Base-by-base conservation (phyloP, 2,888 invertebrate species). In the Hyposoter didymator region DNA sequence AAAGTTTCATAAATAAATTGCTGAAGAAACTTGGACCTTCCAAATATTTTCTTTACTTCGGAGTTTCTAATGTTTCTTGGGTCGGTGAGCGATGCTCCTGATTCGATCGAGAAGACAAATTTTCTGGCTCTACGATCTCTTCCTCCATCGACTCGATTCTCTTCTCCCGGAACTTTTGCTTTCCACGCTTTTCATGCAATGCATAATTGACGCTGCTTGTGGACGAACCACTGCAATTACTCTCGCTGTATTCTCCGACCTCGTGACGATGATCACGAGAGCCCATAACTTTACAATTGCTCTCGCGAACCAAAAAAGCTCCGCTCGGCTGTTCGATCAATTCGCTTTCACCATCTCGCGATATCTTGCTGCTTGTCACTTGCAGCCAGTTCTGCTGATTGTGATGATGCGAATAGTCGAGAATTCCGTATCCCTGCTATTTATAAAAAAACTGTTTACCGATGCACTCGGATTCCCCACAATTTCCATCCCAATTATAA, bases 361-460 rank as follows among this genome's bases (percentile, higher is more conserved):
- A 59, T 28, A 87, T 67, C 35, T 87, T 66, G 17, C 67, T 28
- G 49, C 79, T 66, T 12, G 19, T 76, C 17, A 88, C 35, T 67
- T 88, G 84, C 59, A 90, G 86, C 90, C 90, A 91, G 28, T 92
- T 90, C 78, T 81, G 80, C 75, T 89, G 89, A 6, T 87, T 88
- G 5, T 88, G 43, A 17, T 88, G 90, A 81, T 89, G 89, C 5
- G 90, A 88, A 75, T 88, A 91, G 69, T 92, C 91, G 87, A 92
- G 43, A 59, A 90, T 90, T 1, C 90, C 84, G 62, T 90, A 92
- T 80, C 89, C 91, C 92, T 92, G 88, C 10, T 85, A 89, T 75
- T 67, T 22, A 39, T 28, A 14, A 28, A 64, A 64, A n/a, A 35
- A 49, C n/a, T 43, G 2, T 22, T 19, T 10, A 10, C 8, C 4